These are phyloP conservation scores for Parauchenoglanis ngamensis DNA, from an alignment of 2,797 vertebrate genomes.

Conservation along the genomic window DNA sequence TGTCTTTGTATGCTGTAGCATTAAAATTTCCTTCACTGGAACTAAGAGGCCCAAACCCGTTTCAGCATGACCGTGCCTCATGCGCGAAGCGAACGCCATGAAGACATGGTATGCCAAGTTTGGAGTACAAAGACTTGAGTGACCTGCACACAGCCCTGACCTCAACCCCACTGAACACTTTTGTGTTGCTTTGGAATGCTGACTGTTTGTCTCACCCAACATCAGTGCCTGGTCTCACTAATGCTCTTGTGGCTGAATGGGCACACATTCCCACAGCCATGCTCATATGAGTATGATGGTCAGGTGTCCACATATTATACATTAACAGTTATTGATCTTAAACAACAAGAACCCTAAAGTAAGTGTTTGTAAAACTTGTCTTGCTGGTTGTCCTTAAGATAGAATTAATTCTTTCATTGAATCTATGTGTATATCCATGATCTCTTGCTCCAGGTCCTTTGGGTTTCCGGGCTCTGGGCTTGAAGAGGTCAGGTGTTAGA, in stretches of 20 bases:
- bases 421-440: neutral
- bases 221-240: neutral
- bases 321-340: neutral
- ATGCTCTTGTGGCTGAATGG: neutral
- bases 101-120: neutral
- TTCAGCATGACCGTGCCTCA: no score
- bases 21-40: neutral
- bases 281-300: neutral
- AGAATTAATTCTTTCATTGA: neutral
- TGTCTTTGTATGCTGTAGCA: neutral
- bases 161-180: neutral
- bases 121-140: neutral
- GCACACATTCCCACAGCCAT: neutral
- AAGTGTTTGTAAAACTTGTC: neutral
- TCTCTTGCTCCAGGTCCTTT: slow-evolving; percentile 76
- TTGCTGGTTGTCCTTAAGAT: neutral
- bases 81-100: neutral
- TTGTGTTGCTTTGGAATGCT: neutral
- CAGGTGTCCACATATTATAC: neutral
- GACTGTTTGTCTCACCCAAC: neutral
- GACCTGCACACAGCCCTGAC: neutral
- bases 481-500: slow-evolving; percentile 87
- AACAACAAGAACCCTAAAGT: neutral
- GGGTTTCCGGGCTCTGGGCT: slow-evolving; percentile 84
- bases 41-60: neutral